Evolutionary conservation across 2,888 invertebrate species (phyloP), one percentile per base, ranked within the genome.

Genomic region (Drymonia ruficornis): DNA sequence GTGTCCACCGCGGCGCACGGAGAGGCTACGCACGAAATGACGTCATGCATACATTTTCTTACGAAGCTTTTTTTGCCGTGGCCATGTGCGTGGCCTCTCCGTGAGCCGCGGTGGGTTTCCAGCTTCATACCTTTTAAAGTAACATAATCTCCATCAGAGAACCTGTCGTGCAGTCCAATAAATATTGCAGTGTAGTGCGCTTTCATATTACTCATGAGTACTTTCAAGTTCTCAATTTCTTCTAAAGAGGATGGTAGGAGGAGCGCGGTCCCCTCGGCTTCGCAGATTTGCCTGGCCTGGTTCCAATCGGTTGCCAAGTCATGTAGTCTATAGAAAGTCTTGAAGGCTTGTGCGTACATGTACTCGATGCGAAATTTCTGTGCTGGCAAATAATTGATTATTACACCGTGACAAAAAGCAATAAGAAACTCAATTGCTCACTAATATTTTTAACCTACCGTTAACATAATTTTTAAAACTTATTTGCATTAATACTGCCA

Each of bases 121-220:
- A n/a, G n/a, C n/a, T n/a, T n/a, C 49, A 38, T 46, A 82, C 82
- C 83, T 70, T 69, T 74, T 2, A 81, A 67, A n/a, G 76, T 78
- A 13, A 84, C 78, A 49, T 72, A 83, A 53, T 78, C 71, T 43
- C 83, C 83, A 28, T 65, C 65, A 34, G 83, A 76, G 55, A 76
- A 83, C 58, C 74, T 75, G 52, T 83, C 80, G 54, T 84, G 83
- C 49, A 84, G 59, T 44, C 83, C 83, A 42, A 84, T 65, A 55
- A 77, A 83, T 50, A 84, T 70, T 7, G 74, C 83, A 2, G 78
- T 78, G 50, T 79, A 82, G 56, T 80, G 73, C 0, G 82, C 75
- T 61, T 78, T 83, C 81, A 84, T 83, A 42, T 83, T 84, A 49
- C 81, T 81, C 61, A 83, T 74, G 0, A 83, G 74, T 8, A 83